Evolutionary conservation across 2,888 invertebrate species (phyloP), one percentile per base, ranked within the genome.

Genomic region (Chaetogeoica ovagalla): DNA sequence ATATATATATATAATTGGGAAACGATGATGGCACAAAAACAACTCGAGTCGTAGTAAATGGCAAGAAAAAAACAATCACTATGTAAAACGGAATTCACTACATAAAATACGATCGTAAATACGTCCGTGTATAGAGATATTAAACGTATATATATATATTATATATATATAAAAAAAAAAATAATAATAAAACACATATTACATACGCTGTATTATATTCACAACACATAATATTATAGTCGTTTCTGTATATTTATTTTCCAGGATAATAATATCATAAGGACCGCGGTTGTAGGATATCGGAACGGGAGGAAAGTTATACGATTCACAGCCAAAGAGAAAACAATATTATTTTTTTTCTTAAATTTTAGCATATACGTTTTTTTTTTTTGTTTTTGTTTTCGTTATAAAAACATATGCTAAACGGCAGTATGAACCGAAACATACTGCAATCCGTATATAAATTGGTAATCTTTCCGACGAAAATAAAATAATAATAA

Each of bases 21-120:
- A 68, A 48, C 68, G 30, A 75, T 75, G 30, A 75, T 75, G 75
- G 75, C 75, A 75, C 75, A 75, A 68, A 68, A 66, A 75, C 75
- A 75, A 75, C 66, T 75, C 57, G 23, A 57, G 43, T 75, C 59
- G 75, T 75, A 66, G 66, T 75, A 75, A 75, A 75, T 75, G 75
- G 75, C 75, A 68, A 75, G 21, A 30, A 30, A 30, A 30, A 30
- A 30, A 30, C 55, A 52, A 30, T 30, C 30, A 65, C 23, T 62
- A 73, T 73, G 39, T 23, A 43, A 71, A 21, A 30, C 15, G 62
- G 60, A 23, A 11, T 48, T 60, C 13, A 48, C n/a, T 55, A 9
- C 9, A 9, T 43, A 43, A 43, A 6, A 4, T 4, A 9, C 43
- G 52, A 19, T 59, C 11, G 48, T 48, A 48, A 11, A 48, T 72